Percentiles rank a stretch among this genome's conserved stretches.
Evolutionary conservation across 2,113 vertebrate species (phyloP).

Genomic region (Boleophthalmus pectinirostris): DNA sequence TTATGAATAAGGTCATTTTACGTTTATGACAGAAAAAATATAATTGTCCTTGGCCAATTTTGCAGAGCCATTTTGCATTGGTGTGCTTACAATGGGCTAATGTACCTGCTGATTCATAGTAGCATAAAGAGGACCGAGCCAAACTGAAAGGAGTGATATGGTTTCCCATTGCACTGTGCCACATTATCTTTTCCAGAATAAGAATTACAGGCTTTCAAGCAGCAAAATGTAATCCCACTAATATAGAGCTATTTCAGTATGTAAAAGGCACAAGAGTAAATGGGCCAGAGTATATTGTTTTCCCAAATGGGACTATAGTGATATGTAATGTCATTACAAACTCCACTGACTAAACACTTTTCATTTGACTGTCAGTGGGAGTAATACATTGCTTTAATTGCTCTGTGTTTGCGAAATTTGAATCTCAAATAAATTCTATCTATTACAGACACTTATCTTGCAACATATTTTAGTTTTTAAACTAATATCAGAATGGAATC

Average conservation of each 20-base stretch:
- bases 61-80: neutral
- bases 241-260: neutral
- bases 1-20: conserved; percentile 23
- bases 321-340: neutral
- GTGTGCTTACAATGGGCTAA: neutral
- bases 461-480: neutral
- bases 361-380: conserved; percentile 1
- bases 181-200: neutral
- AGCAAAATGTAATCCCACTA: conserved; percentile 3
- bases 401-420: neutral
- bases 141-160: conserved; percentile 5
- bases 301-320: neutral
- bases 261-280: conserved; percentile 7
- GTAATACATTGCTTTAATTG: neutral
- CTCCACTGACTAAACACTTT: conserved; percentile 3
- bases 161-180: neutral
- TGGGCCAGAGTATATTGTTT: conserved; percentile 10
- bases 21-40: conserved; percentile 2
- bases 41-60: neutral
- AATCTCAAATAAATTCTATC: neutral
- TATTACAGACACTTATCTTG: neutral
- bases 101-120: conserved; percentile 16
- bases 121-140: neutral
- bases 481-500: neutral
- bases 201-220: conserved; percentile 3